Base-by-base conservation (phyloP, 2,113 vertebrate species). In the Leucoraja erinaceus region DNA sequence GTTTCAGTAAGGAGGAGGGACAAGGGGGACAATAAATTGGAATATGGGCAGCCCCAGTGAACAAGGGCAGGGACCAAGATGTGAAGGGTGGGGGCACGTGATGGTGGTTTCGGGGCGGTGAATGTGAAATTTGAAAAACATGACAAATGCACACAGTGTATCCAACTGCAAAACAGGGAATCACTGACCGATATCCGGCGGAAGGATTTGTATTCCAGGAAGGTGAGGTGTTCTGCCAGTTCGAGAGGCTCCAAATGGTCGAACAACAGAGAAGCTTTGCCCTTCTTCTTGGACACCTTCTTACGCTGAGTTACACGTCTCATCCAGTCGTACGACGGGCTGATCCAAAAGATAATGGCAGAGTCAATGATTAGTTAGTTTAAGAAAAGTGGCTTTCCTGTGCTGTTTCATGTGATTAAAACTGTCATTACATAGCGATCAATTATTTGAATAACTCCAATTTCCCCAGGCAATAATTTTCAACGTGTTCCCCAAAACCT, bases 301-400 rank as follows among this genome's bases (percentile, higher is more conserved):
- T 98, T 99, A 93, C 98, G 97, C 95, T 99, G 98, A 22, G 99
- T 99, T 94, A 99, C 95, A 96, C 97, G 97, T 94, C 99, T 97
- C 99, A 99, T 99, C 99, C 98, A 99, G 95, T 99, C 98, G 22
- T 98, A 99, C 8, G 99, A 99, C 10, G 99, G 98, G 94, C 99
- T 99, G 93, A 33, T 68, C 20, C 12, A 28, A 88, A 81, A 76
- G 47, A n/a, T 59, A 79, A 66, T 20, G 72, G 8, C 47, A 11
- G 18, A 28, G 25, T 54, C 11, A 72, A 38, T 47, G 66, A 91
- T 47, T 84, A 25, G 56, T 61, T 25, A 33, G 33, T 8, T 22
- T 72, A 22, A 91, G 56, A 63, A 63, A 14, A 1, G 9, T 59
- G 8, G 25, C 5, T 56, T 84, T n/a, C 22, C 22, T 4, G 28